Percentiles rank a stretch among this genome's conserved stretches.
These are phyloP conservation scores for Hanleya hanleyi DNA, from an alignment of 2,888 invertebrate species.

Conservation along the genomic window DNA sequence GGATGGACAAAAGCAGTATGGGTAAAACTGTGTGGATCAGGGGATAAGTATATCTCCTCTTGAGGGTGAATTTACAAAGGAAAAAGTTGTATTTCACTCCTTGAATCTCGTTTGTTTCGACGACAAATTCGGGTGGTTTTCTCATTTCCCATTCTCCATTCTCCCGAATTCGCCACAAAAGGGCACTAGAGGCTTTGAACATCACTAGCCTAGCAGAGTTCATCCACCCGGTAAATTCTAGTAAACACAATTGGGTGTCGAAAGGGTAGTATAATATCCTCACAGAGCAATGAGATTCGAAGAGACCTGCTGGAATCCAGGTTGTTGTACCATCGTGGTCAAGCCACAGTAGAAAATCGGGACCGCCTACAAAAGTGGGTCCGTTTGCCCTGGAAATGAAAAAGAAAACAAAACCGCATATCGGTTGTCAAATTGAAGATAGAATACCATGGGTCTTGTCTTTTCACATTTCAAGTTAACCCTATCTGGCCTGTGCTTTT, in stretches of 20 bases:
- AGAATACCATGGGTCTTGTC: no score
- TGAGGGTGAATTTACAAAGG: not conserved
- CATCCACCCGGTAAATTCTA: not conserved
- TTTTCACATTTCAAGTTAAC: no score
- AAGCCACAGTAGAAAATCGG: not conserved
- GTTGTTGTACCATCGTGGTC: not conserved
- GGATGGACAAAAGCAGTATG: not conserved
- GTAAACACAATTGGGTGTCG: not conserved
- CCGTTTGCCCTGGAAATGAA: slow-evolving; percentile 1
- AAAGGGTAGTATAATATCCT: not conserved
- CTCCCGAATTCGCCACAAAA: not conserved
- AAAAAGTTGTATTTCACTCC: not conserved
- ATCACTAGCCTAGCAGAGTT: not conserved
- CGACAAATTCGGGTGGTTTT: no score
- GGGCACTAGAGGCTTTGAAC: not conserved
- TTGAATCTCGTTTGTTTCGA: not conserved
- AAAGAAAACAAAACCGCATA: no score
- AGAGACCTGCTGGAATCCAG: not conserved
- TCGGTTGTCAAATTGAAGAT: no score
- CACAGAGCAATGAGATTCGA: not conserved
- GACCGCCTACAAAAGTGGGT: not conserved
- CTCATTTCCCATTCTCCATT: slow-evolving; percentile 1
- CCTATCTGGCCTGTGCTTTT: no score
- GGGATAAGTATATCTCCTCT: not conserved
- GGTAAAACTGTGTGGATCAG: slow-evolving; percentile 3